phyloP scores from a whole-genome alignment of 1,140 invertebrate species.

The Penaeus chinensis region DNA sequence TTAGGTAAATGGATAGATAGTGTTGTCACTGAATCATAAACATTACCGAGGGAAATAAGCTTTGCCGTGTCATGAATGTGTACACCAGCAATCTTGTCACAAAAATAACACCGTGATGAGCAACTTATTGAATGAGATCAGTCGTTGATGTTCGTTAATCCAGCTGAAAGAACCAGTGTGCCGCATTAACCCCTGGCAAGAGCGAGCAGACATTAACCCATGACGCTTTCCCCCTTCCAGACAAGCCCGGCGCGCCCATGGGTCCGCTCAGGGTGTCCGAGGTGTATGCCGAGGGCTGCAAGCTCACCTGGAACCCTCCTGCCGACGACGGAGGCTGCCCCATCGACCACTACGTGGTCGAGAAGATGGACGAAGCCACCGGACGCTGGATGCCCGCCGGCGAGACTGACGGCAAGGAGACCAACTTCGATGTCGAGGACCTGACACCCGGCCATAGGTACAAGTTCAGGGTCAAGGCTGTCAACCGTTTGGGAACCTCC shows the following conservation, averaged over 20 bases:
- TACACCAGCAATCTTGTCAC: too few species aligned
- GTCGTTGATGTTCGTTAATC: neutral
- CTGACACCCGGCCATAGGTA: slow-evolving; percentile 92
- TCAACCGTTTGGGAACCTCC: slow-evolving; percentile 95
- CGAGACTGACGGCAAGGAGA: slow-evolving; percentile 85
- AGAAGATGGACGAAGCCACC: slow-evolving; percentile 93
- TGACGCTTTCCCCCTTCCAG: slow-evolving; percentile 67
- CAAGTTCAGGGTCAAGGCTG: slow-evolving; percentile 94
- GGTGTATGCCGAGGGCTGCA: slow-evolving; percentile 86
- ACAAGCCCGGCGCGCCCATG: slow-evolving; percentile 88
- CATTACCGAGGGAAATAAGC: too few species aligned
- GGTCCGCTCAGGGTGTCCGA: slow-evolving; percentile 90
- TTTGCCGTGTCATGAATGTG: too few species aligned
- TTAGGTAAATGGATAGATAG: too few species aligned
- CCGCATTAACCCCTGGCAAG: neutral
- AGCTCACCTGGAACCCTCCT: slow-evolving; percentile 89
- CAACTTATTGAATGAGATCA: neutral
- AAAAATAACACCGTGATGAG: neutral
- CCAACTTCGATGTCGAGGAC: slow-evolving; percentile 79
- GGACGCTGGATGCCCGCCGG: slow-evolving; percentile 93
- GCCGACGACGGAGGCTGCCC: slow-evolving; percentile 90
- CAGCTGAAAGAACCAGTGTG: neutral
- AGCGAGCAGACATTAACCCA: neutral
- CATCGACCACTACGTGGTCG: slow-evolving; percentile 90
- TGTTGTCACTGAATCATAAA: too few species aligned